These are phyloP conservation scores for Bombus difficillimus DNA, from an alignment of 1,140 invertebrate species.

Conservation along the genomic window DNA sequence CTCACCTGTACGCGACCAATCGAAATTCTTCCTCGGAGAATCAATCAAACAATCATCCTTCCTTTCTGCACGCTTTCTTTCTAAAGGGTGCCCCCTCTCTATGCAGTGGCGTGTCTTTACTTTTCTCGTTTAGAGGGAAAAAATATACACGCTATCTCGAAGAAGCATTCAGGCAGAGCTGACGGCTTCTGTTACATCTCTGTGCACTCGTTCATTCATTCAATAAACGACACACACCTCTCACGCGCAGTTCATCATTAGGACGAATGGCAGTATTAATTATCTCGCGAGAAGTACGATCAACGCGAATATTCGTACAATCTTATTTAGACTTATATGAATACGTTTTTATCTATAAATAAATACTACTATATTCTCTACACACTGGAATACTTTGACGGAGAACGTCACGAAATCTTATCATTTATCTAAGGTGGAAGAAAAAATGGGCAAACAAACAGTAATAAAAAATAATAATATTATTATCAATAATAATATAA, in stretches of 20 bases:
- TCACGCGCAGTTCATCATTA: neutral
- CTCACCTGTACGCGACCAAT: neutral
- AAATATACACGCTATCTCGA: neutral
- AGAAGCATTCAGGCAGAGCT: conserved; percentile 10
- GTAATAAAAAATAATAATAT: conserved; percentile 56
- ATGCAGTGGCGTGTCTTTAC: neutral
- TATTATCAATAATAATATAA: conserved; percentile 16
- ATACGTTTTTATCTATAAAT: conserved; percentile 70
- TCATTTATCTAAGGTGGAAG: conserved; percentile 50
- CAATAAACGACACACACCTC: neutral
- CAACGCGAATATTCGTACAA: neutral
- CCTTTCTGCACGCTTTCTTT: neutral
- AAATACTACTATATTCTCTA: conserved; percentile 76
- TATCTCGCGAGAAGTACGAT: neutral
- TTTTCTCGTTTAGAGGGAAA: neutral
- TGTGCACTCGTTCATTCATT: neutral
- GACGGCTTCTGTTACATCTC: neutral
- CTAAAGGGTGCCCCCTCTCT: too few relatives aligned
- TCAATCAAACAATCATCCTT: neutral
- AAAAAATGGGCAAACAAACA: conserved; percentile 57
- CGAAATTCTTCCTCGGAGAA: neutral
- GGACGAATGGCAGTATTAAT: conserved; percentile 32
- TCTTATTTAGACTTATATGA: conserved; percentile 46
- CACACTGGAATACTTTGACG: conserved; percentile 76
- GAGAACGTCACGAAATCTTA: conserved; percentile 57